Base-by-base conservation (phyloP, 1,140 invertebrate species). In the Bombus picipes region DNA sequence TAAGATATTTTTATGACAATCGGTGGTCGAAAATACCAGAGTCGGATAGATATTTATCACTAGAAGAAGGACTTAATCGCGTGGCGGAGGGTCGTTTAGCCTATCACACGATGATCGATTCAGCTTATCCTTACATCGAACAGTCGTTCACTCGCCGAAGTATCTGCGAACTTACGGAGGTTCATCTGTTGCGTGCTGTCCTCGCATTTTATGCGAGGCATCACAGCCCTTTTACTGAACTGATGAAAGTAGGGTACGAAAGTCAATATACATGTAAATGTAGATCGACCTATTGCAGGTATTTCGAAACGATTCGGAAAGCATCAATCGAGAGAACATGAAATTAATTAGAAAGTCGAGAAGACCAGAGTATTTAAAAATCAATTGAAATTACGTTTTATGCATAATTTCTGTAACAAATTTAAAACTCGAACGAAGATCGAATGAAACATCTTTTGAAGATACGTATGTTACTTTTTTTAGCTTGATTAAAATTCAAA, bases 91-190 rank as follows among this genome's bases (percentile, higher is more conserved):
- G 90, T 8, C 81, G 53, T 34, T 57, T 91, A 68, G 91, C 91
- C 68, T 92, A 90, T 83, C 89, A 91, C 43, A 85, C 91, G 0
- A 83, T 85, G 70, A 71, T 81, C 37, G 88, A 92, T 37, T 62
- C 72, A 9, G 91, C 90, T 65, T 92, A 92, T 90, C 87, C 89
- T 6, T 88, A 91, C 28, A 90, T 92, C 25, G 90, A 91, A 8
- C 66, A 66, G 0, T 28, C 82, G 25, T 92, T 91, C 47, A 66
- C 80, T n/a, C 39, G 87, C 12, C 76, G 83, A 32, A 91, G 87
- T 72, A 92, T 92, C 47, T 92, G 91, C 59, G 88, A 92, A 47
- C 68, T 92, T 5, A 92, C 90, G 10, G 90, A 92, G 41, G 80
- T 92, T 62, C 90, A 92, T 78, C 59, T 91, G 2, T 81, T 90